Conservation (phyloP, 2,888 invertebrate species). For the Ceratothoa steindachneri region DNA sequence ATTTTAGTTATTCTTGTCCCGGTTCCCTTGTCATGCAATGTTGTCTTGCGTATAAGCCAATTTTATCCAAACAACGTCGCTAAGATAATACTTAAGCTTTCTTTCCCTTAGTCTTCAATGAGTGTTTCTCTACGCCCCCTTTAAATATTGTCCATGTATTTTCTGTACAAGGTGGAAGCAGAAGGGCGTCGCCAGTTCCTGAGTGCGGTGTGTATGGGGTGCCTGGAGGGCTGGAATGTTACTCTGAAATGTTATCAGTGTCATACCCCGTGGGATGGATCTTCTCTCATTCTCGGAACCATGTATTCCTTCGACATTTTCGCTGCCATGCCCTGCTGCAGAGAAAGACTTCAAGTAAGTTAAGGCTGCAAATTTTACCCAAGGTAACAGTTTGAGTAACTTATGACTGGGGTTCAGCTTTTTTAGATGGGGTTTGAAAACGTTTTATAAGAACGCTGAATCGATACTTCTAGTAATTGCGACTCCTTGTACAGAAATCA, state of each 20-base stretch:
- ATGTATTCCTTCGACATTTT: constrained; percentile 99
- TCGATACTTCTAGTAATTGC: too few species aligned
- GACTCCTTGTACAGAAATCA: too few species aligned
- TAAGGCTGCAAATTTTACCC: constrained; percentile 1
- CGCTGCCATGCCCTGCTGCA: constrained; percentile 93
- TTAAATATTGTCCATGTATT: too few species aligned
- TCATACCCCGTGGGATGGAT: constrained; percentile 83
- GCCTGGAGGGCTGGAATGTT: constrained; percentile 70
- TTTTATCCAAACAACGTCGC: too few species aligned
- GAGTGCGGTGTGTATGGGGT: constrained; percentile 91
- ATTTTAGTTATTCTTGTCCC: too few species aligned
- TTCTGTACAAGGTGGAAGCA: constrained; percentile 74
- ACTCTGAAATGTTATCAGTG: constrained; percentile 78
- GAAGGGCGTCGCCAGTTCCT: constrained; percentile 85
- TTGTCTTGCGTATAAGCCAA: too few species aligned
- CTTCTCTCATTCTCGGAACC: constrained; percentile 87
- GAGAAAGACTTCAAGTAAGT: constrained; percentile 80
- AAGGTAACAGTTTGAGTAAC: not conserved
- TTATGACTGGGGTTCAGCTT: not conserved
- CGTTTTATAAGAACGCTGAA: too few species aligned
- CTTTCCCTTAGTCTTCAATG: too few species aligned
- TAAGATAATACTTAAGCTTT: too few species aligned
- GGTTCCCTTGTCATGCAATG: too few species aligned
- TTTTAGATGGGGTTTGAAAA: not conserved
- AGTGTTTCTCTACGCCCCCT: too few species aligned